Evolutionary conservation across 1,140 invertebrate genomes (phyloP).

Genomic region (Stegodyphus dumicola): DNA sequence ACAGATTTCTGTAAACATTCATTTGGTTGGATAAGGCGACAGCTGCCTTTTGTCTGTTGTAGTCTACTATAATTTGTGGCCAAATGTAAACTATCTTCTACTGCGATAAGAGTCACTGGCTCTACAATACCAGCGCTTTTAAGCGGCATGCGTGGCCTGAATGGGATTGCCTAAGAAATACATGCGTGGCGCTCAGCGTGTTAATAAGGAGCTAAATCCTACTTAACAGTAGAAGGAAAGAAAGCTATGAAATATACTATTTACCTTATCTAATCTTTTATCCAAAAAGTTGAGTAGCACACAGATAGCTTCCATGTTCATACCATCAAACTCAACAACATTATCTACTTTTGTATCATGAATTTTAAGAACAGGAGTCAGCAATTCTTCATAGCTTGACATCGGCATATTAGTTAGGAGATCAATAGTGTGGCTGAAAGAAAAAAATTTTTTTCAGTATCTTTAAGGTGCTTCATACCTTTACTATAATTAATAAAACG

Average conservation of each 20-base stretch:
- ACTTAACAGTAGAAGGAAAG: conserved; percentile 44
- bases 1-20: too few species aligned
- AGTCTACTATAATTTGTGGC: too few species aligned
- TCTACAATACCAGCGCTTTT: too few species aligned
- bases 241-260: neutral
- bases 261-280: conserved; percentile 70
- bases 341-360: conserved; percentile 65
- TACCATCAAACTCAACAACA: conserved; percentile 73
- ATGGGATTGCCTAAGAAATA: too few species aligned
- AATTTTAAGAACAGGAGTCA: conserved; percentile 69
- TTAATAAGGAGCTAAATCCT: neutral
- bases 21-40: too few species aligned
- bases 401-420: conserved; percentile 73
- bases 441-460: conserved; percentile 3
- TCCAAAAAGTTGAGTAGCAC: conserved; percentile 77
- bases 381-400: conserved; percentile 72
- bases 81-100: too few species aligned
- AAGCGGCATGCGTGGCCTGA: too few species aligned
- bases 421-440: conserved; percentile 74
- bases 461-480: too few species aligned
- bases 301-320: conserved; percentile 79
- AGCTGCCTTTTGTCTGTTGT: too few species aligned
- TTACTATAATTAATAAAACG: too few species aligned
- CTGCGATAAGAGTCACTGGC: too few species aligned
- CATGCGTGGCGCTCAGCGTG: too few species aligned